Evolutionary conservation across 2,797 vertebrate genomes (phyloP).

Genomic region (Psittacula derbiana): DNA sequence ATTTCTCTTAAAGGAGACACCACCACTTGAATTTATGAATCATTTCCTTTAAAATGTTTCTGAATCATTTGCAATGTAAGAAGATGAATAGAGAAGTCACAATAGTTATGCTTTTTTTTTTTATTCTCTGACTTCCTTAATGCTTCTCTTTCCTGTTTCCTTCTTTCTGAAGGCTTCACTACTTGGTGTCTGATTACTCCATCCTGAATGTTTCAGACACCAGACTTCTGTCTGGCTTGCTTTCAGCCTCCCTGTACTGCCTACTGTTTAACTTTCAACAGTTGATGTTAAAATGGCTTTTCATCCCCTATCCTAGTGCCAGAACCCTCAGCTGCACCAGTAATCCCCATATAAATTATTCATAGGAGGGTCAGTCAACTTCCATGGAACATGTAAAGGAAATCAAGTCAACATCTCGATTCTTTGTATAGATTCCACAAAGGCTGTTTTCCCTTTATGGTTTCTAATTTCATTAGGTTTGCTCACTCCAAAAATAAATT

Average conservation of each 20-base stretch:
- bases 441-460: fast-evolving
- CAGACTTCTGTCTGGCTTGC: neutral
- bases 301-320: fast-evolving
- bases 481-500: neutral
- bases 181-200: neutral
- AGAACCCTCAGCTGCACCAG: neutral
- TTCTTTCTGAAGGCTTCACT: neutral
- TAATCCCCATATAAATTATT: neutral
- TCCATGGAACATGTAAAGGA: neutral
- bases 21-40: neutral
- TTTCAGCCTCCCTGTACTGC: neutral
- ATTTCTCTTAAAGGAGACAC: neutral
- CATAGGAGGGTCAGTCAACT: neutral
- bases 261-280: neutral
- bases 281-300: neutral
- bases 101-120: neutral
- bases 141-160: neutral
- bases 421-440: neutral
- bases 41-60: neutral
- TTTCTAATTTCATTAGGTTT: neutral
- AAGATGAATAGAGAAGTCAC: neutral
- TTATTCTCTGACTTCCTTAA: neutral
- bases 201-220: neutral
- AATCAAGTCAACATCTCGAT: neutral
- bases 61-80: neutral